Evolutionary conservation across 2,888 invertebrate genomes (phyloP).

Genomic region (Chrysolina oricalcia): DNA sequence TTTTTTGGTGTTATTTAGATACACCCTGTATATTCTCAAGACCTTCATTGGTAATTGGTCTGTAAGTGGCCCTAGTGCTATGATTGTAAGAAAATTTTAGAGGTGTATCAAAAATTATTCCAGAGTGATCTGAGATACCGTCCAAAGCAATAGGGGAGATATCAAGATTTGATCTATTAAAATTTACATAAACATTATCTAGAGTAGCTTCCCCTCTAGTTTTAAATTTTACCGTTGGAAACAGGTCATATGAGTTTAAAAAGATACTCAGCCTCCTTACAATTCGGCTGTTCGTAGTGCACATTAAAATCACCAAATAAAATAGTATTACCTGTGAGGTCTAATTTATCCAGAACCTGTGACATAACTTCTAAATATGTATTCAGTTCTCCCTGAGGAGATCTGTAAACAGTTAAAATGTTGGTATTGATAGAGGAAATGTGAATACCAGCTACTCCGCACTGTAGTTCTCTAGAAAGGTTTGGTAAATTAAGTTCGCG

Average conservation of each 20-base stretch:
- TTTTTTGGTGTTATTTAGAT: too few relatives aligned
- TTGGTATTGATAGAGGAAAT: too few relatives aligned
- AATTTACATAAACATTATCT: constrained; percentile 33
- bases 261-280: neutral
- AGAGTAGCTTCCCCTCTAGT: constrained; percentile 28
- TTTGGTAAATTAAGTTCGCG: too few relatives aligned
- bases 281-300: neutral
- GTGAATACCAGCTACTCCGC: too few relatives aligned
- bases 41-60: constrained; percentile 30
- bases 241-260: constrained; percentile 15
- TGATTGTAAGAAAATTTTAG: constrained; percentile 18
- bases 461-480: too few relatives aligned
- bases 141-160: too few relatives aligned
- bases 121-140: constrained; percentile 29
- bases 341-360: too few relatives aligned
- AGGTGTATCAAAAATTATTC: constrained; percentile 18
- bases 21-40: too few relatives aligned
- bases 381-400: neutral
- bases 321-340: too few relatives aligned
- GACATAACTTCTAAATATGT: neutral
- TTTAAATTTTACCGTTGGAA: constrained; percentile 31
- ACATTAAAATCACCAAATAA: too few relatives aligned
- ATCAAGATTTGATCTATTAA: too few relatives aligned
- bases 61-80: constrained; percentile 12
- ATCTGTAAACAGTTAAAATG: neutral